Evolutionary conservation across 2,113 vertebrate species (phyloP).

Genomic region (Mellivora capensis): DNA sequence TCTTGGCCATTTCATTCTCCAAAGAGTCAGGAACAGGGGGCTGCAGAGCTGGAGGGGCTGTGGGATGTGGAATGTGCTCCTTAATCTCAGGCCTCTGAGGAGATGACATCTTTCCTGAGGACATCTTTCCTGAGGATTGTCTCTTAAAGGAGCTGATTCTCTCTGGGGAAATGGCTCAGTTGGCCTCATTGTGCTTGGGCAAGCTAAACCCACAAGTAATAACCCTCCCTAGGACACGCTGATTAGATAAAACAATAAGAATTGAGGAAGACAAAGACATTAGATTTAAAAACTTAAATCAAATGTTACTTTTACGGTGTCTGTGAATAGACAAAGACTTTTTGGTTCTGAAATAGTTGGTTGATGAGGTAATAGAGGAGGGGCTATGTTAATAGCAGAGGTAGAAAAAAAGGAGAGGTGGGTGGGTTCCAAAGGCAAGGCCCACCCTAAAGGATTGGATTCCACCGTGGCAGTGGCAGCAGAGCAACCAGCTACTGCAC

Average conservation of each 20-base stretch:
- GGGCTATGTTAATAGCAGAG: not conserved
- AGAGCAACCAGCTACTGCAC: not conserved
- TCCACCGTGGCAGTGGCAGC: not conserved
- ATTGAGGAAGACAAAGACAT: not conserved
- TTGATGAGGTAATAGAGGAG: constrained; percentile 26
- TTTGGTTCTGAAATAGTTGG: constrained; percentile 42
- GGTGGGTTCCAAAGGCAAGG: not conserved
- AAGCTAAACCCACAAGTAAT: not conserved
- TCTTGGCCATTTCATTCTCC: not conserved
- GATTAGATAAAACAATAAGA: constrained; percentile 61
- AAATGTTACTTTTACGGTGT: constrained; percentile 55
- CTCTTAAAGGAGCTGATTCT: not conserved
- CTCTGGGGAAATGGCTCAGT: not conserved
- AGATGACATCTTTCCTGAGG: too few relatives aligned
- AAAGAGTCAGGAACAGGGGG: not conserved
- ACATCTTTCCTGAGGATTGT: not conserved
- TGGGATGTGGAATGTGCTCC: not conserved
- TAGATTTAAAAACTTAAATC: constrained; percentile 46
- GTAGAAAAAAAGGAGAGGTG: not conserved
- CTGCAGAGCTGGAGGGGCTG: not conserved
- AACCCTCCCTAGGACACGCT: constrained; percentile 1
- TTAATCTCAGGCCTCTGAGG: not conserved
- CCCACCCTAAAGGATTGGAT: not conserved
- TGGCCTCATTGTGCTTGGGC: not conserved
- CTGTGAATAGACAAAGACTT: constrained; percentile 62